Base-by-base conservation (phyloP, 2,113 vertebrate species). In the Gulo gulo region DNA sequence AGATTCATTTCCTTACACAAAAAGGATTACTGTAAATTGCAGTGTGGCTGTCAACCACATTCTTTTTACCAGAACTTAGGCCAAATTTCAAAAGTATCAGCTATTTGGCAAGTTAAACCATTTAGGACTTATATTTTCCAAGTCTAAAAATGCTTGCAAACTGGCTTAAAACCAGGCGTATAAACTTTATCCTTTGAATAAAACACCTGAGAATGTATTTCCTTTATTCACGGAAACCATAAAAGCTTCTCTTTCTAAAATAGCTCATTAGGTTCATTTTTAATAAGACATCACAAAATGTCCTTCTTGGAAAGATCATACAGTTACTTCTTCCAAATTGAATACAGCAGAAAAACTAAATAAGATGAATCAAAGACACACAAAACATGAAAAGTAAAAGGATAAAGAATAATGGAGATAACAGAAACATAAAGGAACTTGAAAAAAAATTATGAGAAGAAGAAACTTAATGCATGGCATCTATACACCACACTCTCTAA, bases 81-180 rank as follows among this genome's bases (percentile, higher is more conserved):
- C 94, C 95, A 97, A 52, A 65, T 10, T 95, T 85, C 71, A 98
- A 97, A 95, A 96, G 57, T 81, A 98, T 95, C 61, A 96, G 91
- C 96, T 95, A 82, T 79, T 98, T 96, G 81, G 98, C 98, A 97
- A 94, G 52, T 92, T 96, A 95, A 81, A 57, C 76, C 79, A 96
- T 95, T 94, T 67, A 79, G 82, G 50, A 85, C 42, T 97, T 85
- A 94, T 10, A 94, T 97, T 98, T 97, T 97, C 97, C 88, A 69
- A 97, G 94, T 92, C 96, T 97, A 98, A 88, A 81, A 95, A 69
- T 97, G 97, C 97, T 98, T 97, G 88, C 79, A 98, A 98, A 94
- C 55, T 97, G 96, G 87, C 97, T 88, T 97, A 98, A 98, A 97
- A 94, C 91, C 12, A 96, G 63, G 50, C 50, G 97, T 97, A 90